Percentiles rank a stretch among this genome's conserved stretches.
Conservation (phyloP, 2,888 invertebrate genomes). For the Altica lythri region DNA sequence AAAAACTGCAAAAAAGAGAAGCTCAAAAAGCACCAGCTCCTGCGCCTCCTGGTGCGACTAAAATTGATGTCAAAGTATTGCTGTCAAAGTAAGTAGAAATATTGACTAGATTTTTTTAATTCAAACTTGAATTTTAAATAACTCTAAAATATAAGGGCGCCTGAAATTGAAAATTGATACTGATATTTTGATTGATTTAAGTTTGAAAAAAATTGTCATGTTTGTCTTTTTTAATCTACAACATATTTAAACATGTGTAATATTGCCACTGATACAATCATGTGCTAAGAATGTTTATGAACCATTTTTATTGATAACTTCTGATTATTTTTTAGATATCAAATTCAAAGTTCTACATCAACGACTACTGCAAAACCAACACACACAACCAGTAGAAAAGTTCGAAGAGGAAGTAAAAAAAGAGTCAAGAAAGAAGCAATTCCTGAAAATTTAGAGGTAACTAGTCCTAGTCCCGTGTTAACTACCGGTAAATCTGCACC, state of each 20-base stretch:
- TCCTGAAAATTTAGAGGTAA: conserved; percentile 52
- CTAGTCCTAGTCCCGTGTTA: conserved; percentile 63
- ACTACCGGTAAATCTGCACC: conserved; percentile 58
- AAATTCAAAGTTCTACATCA: conserved; percentile 46
- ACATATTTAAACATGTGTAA: no score
- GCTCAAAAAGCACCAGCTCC: conserved; percentile 51
- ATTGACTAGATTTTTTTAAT: no score
- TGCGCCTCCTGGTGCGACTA: conserved; percentile 55
- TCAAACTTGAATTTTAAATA: no score
- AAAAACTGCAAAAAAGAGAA: conserved; percentile 44
- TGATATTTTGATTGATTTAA: no score
- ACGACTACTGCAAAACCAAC: conserved; percentile 32
- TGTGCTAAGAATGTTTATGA: no score
- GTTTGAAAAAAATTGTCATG: no score
- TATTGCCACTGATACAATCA: no score
- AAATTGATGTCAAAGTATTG: conserved; percentile 45
- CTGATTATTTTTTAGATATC: conserved; percentile 45
- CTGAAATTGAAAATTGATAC: no score
- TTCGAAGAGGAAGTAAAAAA: conserved; percentile 30
- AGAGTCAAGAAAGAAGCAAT: conserved; percentile 49
- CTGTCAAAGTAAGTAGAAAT: conserved; percentile 31
- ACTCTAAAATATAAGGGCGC: no score
- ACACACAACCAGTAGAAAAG: conserved; percentile 21
- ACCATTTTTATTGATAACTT: no score
- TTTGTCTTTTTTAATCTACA: no score